phyloP scores from a whole-genome alignment of 2,113 vertebrate genomes.

The Capreolus pygargus region DNA sequence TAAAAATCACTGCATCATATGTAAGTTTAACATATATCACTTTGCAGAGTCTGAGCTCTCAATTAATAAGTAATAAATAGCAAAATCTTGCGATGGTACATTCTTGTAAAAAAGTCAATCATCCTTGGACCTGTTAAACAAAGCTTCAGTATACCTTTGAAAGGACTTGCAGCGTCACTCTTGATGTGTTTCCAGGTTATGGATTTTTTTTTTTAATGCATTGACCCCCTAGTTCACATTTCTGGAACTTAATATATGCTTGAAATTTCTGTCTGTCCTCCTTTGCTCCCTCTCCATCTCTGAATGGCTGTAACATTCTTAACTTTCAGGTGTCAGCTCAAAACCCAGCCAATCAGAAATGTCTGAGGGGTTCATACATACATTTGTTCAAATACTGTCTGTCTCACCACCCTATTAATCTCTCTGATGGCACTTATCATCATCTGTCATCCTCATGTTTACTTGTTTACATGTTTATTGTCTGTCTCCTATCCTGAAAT shows the following conservation, averaged over 20 bases:
- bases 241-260: neutral
- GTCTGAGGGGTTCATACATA: neutral
- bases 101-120: neutral
- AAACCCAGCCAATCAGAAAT: neutral
- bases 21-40: neutral
- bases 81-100: neutral
- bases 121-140: neutral
- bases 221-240: neutral
- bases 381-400: neutral
- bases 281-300: neutral
- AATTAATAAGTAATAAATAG: neutral
- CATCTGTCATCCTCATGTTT: neutral
- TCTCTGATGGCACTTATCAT: neutral
- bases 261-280: neutral
- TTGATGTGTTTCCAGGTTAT: neutral
- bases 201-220: neutral
- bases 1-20: neutral
- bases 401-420: neutral
- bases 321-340: neutral
- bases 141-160: neutral
- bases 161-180: neutral
- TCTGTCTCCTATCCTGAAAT: neutral
- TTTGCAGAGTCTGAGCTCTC: neutral
- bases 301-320: neutral
- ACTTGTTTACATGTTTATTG: neutral